Evolutionary conservation across 2,797 vertebrate genomes (phyloP), one percentile per base, ranked within the genome.

Genomic region (Brachyrhaphis roseni): DNA sequence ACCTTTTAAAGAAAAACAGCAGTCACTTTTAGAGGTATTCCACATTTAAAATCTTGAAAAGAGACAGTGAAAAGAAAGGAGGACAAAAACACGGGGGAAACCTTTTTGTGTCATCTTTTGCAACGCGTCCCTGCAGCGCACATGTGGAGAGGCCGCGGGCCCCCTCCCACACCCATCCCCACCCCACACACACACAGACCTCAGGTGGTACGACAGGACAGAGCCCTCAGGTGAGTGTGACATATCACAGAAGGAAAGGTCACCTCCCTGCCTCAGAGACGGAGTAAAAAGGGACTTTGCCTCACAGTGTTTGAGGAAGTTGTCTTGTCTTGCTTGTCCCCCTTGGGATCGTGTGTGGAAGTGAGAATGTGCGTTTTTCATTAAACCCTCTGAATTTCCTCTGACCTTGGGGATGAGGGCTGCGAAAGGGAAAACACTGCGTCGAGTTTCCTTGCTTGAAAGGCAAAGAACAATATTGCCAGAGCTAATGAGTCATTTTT

Each of bases 191-290:
- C 49, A 8, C 74, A 57, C 78, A 84, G 79, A 90, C 86, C 87
- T 83, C 88, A 90, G 89, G 88, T 92, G 89, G 83, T 82, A 71
- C 4, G 68, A 89, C 88, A 87, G 89, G 87, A 90, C 82, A 90
- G 82, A 88, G 88, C 86, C 90, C 81, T 78, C 68, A 47, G 86
- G 87, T 92, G 79, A 88, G 82, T 45, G 74, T 73, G 87, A 86
- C 87, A 82, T 87, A 92, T 93, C 82, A 82, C 84, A 90, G 74
- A 71, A 82, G 81, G 83, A 39, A 57, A 88, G 85, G 90, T 89
- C 90, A 87, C 76, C 66, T 57, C n/a, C 75, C 57, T 75, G 70
- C 80, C 78, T 86, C 79, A 77, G 78, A 90, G 80, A 87, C 81
- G 77, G 86, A 77, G 71, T 79, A 82, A 81, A 75, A 47, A 75